Conservation (phyloP, 2,113 vertebrate species). For the Aspidoscelis tigris region DNA sequence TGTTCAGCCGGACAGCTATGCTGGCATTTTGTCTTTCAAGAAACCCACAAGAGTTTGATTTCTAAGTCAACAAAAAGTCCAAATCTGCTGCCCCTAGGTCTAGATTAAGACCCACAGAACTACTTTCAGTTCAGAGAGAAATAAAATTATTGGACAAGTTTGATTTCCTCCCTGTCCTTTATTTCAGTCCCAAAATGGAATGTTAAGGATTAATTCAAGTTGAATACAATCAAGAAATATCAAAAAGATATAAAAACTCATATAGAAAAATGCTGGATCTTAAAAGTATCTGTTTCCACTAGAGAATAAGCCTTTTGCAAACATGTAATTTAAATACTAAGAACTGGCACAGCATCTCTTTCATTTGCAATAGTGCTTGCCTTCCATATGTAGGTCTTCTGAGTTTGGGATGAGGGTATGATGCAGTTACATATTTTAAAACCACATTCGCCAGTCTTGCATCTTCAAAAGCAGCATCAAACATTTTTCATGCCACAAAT, state of each 20-base stretch:
- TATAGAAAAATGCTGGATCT: neutral
- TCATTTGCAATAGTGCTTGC: neutral
- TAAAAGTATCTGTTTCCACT: neutral
- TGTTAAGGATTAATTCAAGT: neutral
- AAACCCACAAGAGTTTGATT: neutral
- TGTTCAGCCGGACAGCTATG: neutral
- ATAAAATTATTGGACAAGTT: neutral
- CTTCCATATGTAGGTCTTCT: too few species aligned
- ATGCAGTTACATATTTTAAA: neutral
- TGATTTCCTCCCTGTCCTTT: neutral
- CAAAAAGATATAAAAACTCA: neutral
- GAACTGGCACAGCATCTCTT: neutral
- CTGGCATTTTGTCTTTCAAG: slow-evolving; percentile 9
- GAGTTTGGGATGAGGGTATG: neutral
- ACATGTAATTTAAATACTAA: neutral
- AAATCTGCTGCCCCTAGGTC: neutral
- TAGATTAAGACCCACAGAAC: neutral
- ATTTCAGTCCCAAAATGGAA: neutral
- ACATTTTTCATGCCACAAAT: neutral
- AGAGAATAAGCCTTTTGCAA: neutral
- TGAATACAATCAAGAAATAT: neutral
- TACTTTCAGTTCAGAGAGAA: neutral
- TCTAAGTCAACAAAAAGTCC: neutral
- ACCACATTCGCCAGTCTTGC: neutral
- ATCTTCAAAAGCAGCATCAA: neutral